Percentiles rank a stretch among this genome's conserved stretches.
phyloP scores from a whole-genome alignment of 2,113 vertebrate species.

The Fregetta grallaria region DNA sequence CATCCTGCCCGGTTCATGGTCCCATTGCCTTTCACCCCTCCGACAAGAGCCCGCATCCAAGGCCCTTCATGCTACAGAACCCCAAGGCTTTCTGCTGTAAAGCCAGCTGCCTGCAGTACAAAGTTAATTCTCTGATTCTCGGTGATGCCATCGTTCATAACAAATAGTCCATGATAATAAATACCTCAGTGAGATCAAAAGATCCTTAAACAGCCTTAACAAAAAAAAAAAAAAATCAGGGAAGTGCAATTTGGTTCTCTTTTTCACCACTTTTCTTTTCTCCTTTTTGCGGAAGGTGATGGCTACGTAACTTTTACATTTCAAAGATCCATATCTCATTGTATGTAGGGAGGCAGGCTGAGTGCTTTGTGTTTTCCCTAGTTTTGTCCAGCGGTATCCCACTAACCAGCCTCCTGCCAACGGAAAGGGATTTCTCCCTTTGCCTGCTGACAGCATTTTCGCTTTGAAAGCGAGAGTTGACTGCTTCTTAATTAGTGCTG shows the following conservation, averaged over 20 bases:
- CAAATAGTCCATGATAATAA: slow-evolving; percentile 41
- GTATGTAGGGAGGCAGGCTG: neutral
- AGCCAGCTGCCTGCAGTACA: neutral
- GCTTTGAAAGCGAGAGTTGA: slow-evolving; percentile 38
- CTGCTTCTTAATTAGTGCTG: slow-evolving; percentile 46
- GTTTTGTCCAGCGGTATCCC: neutral
- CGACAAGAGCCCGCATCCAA: neutral
- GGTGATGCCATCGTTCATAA: neutral
- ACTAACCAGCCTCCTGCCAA: slow-evolving; percentile 32
- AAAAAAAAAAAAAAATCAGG: neutral
- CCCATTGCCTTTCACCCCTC: neutral
- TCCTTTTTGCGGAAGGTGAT: neutral
- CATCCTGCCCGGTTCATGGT: neutral
- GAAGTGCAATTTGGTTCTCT: neutral
- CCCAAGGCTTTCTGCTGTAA: neutral
- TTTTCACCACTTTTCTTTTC: neutral
- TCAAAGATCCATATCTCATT: neutral
- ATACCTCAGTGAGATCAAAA: slow-evolving; percentile 39
- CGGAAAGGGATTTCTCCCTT: slow-evolving; percentile 40
- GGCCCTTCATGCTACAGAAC: neutral
- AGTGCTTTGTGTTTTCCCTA: neutral
- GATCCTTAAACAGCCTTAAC: slow-evolving; percentile 22
- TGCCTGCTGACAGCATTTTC: slow-evolving; percentile 7
- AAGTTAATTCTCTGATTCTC: neutral
- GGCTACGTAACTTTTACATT: neutral